A percentile compares a stretch with the other conserved stretches of the same genome.
Conservation (phyloP, 2,113 vertebrate genomes). For the Chloebia gouldiae region DNA sequence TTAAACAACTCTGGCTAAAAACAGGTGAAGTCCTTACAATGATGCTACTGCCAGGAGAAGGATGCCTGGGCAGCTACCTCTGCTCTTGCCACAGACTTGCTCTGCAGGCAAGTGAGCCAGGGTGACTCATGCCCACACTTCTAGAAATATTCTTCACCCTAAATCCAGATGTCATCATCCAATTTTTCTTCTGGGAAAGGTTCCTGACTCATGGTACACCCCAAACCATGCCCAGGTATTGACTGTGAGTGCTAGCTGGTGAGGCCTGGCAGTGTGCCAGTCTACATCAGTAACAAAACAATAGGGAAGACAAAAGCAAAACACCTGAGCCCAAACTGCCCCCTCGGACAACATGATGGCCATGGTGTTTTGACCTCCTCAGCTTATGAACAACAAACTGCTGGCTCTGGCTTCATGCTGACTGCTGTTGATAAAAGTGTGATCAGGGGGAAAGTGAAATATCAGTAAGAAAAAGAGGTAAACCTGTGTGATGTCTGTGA, state of each 20-base stretch:
- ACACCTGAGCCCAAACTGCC: background rate
- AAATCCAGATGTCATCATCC: background rate
- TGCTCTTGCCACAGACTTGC: background rate
- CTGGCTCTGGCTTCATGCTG: background rate
- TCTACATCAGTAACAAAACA: background rate
- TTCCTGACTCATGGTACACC: background rate
- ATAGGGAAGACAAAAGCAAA: background rate
- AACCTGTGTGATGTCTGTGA: background rate
- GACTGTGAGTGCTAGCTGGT: background rate
- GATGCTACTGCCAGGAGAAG: background rate
- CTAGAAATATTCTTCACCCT: background rate
- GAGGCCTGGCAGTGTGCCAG: background rate
- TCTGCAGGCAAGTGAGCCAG: background rate
- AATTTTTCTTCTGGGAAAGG: background rate
- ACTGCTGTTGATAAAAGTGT: background rate
- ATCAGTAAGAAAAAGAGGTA: background rate
- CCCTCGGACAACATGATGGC: background rate
- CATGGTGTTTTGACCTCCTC: background rate
- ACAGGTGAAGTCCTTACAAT: background rate
- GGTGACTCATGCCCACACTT: accelerated
- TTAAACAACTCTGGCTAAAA: background rate
- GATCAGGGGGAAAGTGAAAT: background rate
- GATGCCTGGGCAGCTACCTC: background rate
- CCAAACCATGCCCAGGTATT: background rate
- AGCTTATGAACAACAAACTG: background rate